Base-by-base conservation (phyloP, 2,797 vertebrate species). In the Rhabdophis nuchalis region DNA sequence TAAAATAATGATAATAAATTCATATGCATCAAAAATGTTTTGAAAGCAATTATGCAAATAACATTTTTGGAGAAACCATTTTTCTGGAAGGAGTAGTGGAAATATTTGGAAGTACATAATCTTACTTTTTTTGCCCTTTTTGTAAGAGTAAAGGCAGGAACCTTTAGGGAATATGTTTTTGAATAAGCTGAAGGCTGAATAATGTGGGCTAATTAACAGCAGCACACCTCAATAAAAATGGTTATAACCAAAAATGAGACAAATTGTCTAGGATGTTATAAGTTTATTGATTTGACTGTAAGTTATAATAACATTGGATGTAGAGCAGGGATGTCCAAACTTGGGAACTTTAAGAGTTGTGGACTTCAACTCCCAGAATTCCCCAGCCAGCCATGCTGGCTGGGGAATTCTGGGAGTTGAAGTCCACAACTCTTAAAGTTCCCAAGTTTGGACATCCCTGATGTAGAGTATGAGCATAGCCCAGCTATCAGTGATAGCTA, bases 1-100 rank as follows among this genome's bases (percentile, higher is more conserved):
- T n/a, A n/a, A 50, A 5, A 50, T 50, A 50, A 50, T 50, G 46
- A 50, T 50, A 50, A 50, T 50, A 50, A 5, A 50, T 50, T 57
- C 89, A 93, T 94, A 86, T 32, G 92, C 93, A 91, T 54, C 77
- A 95, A 60, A 90, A 93, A 93, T 94, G 94, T 92, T 93, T 68
- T 92, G 92, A 95, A 94, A 90, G 57, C 86, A 95, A 64, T n/a
- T 90, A 96, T 89, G 77, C 94, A 96, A 96, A 94, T 36, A 95
- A 72, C 89, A 91, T n/a, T 92, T 94, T 92, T 95, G 92, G 95
- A 94, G 64, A 94, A 94, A 94, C 57, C 87, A 94, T 20, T 50
- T 89, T 90, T 50, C 20, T 41, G 58, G 95, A 88, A 52, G 92
- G 88, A 87, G 56, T 32, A 46, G 23, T 91, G 95, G 93, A 72